phyloP scores from a whole-genome alignment of 2,113 vertebrate genomes.

The Pica pica region DNA sequence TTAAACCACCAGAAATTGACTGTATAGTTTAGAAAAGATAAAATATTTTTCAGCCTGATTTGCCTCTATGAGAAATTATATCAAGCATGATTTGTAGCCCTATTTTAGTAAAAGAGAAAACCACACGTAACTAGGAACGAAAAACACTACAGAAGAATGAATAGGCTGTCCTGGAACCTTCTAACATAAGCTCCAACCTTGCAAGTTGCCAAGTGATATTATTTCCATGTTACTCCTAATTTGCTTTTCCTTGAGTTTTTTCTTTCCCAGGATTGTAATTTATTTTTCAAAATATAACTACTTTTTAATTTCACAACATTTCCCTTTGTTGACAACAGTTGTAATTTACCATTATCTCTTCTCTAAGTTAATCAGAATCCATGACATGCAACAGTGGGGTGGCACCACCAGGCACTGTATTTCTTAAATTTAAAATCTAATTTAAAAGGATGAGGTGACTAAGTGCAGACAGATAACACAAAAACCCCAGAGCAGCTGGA shows the following conservation, averaged over 20 bases:
- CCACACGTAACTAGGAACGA: background rate
- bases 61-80: background rate
- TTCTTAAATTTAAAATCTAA: background rate
- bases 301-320: background rate
- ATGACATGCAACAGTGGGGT: background rate
- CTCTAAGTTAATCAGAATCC: background rate
- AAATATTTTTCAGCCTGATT: background rate
- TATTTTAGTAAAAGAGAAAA: constrained; percentile 1
- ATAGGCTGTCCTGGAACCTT: background rate
- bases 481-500: background rate
- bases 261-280: background rate
- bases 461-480: background rate
- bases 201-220: background rate
- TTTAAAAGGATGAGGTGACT: constrained; percentile 22
- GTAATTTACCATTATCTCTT: background rate
- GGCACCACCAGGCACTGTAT: background rate
- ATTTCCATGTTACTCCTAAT: background rate
- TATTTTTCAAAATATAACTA: background rate
- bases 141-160: background rate
- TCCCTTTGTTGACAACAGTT: background rate
- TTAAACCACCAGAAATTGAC: background rate
- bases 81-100: background rate
- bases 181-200: background rate
- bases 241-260: background rate
- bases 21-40: background rate